Conservation (phyloP, 1,140 invertebrate species). For the Acromyrmex charruanus region DNA sequence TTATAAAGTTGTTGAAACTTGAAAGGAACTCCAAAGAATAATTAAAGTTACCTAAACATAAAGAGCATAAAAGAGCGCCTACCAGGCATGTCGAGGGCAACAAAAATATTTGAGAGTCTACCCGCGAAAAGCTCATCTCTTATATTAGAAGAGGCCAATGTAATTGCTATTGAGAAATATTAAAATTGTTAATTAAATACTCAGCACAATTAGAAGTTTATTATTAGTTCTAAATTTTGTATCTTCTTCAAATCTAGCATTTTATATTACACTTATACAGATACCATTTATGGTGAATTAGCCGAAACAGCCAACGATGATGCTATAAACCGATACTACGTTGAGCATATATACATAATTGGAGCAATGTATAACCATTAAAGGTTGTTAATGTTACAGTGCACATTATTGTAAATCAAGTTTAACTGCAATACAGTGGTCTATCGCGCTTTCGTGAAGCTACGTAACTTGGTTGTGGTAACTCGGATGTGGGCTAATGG, state of each 20-base stretch:
- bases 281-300: slow-evolving; percentile 55
- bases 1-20: slow-evolving; percentile 77
- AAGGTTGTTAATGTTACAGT: slow-evolving; percentile 81
- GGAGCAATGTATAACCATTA: slow-evolving; percentile 81
- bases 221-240: background rate
- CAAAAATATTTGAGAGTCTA: slow-evolving; percentile 46
- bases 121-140: slow-evolving; percentile 25
- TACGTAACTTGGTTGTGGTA: slow-evolving; percentile 77
- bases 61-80: slow-evolving; percentile 72
- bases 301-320: slow-evolving; percentile 68
- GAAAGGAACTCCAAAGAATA: slow-evolving; percentile 75
- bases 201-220: background rate
- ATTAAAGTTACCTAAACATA: slow-evolving; percentile 77
- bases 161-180: background rate
- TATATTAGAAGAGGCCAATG: background rate
- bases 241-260: background rate
- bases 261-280: background rate
- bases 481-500: slow-evolving; percentile 78
- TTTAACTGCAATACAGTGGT: slow-evolving; percentile 81
- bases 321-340: slow-evolving; percentile 73
- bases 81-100: slow-evolving; percentile 63
- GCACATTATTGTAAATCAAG: slow-evolving; percentile 83
- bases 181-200: slow-evolving; percentile 29
- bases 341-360: slow-evolving; percentile 77
- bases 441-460: slow-evolving; percentile 80